Conservation (phyloP, 2,888 invertebrate species). For the Notocelia uddmanniana region DNA sequence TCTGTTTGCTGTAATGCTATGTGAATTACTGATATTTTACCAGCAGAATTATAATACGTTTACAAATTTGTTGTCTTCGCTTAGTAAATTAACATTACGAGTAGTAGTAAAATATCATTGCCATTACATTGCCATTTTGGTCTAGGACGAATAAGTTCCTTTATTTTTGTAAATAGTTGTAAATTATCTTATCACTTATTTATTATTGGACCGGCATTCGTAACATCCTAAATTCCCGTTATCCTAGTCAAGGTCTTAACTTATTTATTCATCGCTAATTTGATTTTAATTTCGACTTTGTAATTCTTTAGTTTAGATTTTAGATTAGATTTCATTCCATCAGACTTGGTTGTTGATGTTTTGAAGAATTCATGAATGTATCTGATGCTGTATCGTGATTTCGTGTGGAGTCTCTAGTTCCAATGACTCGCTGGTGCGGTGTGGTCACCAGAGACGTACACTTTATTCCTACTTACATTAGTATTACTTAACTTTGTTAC, state of each 20-base stretch:
- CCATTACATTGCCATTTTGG: conserved; percentile 85
- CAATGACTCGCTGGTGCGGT: conserved; percentile 24
- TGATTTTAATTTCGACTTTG: conserved; percentile 67
- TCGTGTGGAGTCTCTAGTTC: conserved; percentile 49
- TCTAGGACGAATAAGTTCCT: conserved; percentile 84
- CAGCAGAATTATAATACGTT: not conserved
- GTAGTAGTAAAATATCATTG: conserved; percentile 74
- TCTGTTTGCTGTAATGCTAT: not conserved
- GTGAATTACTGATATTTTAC: not conserved
- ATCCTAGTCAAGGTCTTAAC: conserved; percentile 83
- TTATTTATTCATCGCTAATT: conserved; percentile 75
- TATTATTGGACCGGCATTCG: conserved; percentile 69
- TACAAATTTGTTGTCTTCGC: conserved; percentile 65
- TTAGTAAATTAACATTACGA: conserved; percentile 62
- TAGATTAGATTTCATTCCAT: conserved; percentile 77
- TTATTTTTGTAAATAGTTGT: conserved; percentile 81
- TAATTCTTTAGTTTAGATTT: conserved; percentile 56
- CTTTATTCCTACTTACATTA: conserved; percentile 79
- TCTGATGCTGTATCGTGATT: conserved; percentile 56
- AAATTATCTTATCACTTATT: conserved; percentile 81
- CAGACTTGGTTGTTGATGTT: conserved; percentile 61
- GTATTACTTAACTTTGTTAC: conserved; percentile 82
- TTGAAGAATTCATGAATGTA: conserved; percentile 72
- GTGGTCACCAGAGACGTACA: conserved; percentile 57
- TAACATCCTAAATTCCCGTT: conserved; percentile 79